Conservation (phyloP, 2,113 vertebrate genomes). For the Athene noctua region DNA sequence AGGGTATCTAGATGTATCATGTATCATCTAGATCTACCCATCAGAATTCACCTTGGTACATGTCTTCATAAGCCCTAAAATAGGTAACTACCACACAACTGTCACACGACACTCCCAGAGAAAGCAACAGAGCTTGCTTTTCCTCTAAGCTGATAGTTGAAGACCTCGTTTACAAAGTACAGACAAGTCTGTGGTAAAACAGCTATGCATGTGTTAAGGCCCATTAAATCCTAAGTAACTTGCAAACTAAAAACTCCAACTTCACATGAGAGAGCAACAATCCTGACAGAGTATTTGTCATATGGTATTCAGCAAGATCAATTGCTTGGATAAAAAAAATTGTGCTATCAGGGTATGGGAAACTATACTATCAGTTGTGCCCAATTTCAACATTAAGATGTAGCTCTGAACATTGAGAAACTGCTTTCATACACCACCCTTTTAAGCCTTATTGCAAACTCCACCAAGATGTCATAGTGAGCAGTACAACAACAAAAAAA, state of each 20-base stretch:
- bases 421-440: neutral
- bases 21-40: neutral
- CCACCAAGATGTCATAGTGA: neutral
- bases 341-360: rapidly evolving
- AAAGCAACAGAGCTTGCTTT: neutral
- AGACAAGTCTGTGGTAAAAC: neutral
- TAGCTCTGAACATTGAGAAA: neutral
- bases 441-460: neutral
- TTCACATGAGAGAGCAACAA: neutral
- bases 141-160: neutral
- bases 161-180: neutral
- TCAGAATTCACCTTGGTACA: neutral
- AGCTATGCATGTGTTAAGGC: neutral
- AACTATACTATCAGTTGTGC: neutral
- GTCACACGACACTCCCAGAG: too few species aligned
- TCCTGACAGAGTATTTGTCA: neutral
- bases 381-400: neutral
- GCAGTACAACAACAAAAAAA: too few species aligned
- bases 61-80: neutral
- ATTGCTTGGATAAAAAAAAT: neutral
- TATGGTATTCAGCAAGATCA: neutral
- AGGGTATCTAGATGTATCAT: too few species aligned
- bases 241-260: neutral
- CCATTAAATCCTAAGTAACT: neutral
- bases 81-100: neutral